Percentiles rank a stretch among this genome's conserved stretches.
Evolutionary conservation across 2,797 vertebrate species (phyloP).

Genomic region (Chaetophractus vellerosus): DNA sequence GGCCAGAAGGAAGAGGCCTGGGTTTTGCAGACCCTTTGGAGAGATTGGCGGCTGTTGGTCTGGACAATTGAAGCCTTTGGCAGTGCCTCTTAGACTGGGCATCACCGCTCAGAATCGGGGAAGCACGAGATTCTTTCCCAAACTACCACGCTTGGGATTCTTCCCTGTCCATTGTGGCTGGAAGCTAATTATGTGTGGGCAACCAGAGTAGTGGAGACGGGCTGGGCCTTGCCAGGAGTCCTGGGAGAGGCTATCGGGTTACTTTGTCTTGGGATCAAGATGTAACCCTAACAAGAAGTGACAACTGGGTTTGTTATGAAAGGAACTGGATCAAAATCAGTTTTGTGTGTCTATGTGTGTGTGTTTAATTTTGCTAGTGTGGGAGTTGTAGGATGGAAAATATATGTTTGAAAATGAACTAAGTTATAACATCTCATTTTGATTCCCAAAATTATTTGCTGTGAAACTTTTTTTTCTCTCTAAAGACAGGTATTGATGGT

Average conservation of each 20-base stretch:
- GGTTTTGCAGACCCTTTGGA: not conserved
- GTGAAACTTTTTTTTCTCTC: not conserved
- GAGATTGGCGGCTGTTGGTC: not conserved
- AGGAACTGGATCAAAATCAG: not conserved
- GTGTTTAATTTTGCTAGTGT: not conserved
- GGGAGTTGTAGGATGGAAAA: not conserved
- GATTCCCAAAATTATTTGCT: not conserved
- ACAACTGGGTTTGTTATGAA: constrained; percentile 66
- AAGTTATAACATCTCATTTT: not conserved
- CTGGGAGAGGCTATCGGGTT: constrained; percentile 71
- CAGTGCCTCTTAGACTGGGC: not conserved
- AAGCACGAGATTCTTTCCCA: constrained; percentile 75
- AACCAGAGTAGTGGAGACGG: constrained; percentile 74
- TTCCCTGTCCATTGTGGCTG: constrained; percentile 60
- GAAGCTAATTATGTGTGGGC: constrained; percentile 76
- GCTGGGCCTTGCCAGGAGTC: constrained; percentile 75
- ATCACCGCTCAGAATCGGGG: constrained; percentile 39
- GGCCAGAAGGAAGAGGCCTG: not conserved
- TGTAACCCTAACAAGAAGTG: constrained; percentile 77
- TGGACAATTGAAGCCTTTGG: not conserved
- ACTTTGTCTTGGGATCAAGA: constrained; percentile 77
- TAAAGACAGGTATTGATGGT: not conserved
- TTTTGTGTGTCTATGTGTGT: not conserved
- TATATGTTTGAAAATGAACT: not conserved
- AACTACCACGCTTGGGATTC: constrained; percentile 63